A percentile compares a stretch with the other conserved stretches of the same genome.
phyloP scores from a whole-genome alignment of 2,888 invertebrate species.

The Chloroclystis v-ata region DNA sequence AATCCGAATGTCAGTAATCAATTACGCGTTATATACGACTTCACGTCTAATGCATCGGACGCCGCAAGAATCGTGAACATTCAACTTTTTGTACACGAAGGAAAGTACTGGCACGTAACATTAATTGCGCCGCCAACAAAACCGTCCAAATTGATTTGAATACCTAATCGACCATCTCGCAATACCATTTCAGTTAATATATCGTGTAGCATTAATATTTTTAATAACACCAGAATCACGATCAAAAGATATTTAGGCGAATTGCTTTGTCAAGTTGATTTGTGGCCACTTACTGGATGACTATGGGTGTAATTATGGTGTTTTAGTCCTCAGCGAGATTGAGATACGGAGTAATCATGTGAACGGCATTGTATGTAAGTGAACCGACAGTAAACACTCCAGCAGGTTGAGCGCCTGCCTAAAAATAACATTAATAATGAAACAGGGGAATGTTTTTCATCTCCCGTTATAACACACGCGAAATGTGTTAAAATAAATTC shows the following conservation, averaged over 20 bases:
- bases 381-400: slow-evolving; percentile 67
- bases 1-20: slow-evolving; percentile 39
- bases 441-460: slow-evolving; percentile 78
- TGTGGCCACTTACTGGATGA: slow-evolving; percentile 33
- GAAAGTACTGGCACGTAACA: slow-evolving; percentile 60
- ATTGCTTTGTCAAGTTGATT: slow-evolving; percentile 58
- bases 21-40: slow-evolving; percentile 54
- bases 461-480: slow-evolving; percentile 70
- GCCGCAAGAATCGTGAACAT: slow-evolving; percentile 60
- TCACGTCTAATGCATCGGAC: slow-evolving; percentile 60
- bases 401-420: slow-evolving; percentile 71
- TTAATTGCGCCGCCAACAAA: slow-evolving; percentile 60
- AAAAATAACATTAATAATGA: slow-evolving; percentile 76
- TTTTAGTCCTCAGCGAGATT: slow-evolving; percentile 21
- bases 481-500: slow-evolving; percentile 77
- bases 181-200: slow-evolving; percentile 56
- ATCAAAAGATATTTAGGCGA: slow-evolving; percentile 46
- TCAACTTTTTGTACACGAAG: slow-evolving; percentile 51
- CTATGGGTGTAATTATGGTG: slow-evolving; percentile 27
- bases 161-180: slow-evolving; percentile 57
- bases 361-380: slow-evolving; percentile 67
- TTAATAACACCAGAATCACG: slow-evolving; percentile 50
- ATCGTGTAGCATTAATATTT: slow-evolving; percentile 56
- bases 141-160: slow-evolving; percentile 66
- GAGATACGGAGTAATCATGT: slow-evolving; percentile 46